Percentiles rank a stretch among this genome's conserved stretches.
Evolutionary conservation across 2,888 invertebrate species (phyloP).

Genomic region (Glyphotaelius pellucidus): DNA sequence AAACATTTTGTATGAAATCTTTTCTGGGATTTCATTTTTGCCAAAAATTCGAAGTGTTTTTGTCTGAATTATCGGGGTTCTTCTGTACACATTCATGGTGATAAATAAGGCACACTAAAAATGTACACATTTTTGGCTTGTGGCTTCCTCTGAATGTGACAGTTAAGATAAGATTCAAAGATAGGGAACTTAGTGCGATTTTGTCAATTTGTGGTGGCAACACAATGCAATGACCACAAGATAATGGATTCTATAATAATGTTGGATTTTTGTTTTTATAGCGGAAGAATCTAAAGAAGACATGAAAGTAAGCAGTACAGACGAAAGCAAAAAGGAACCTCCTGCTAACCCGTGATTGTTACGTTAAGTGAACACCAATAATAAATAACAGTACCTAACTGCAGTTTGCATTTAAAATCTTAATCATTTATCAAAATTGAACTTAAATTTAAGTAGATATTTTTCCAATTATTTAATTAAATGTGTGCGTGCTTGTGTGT

Average conservation of each 20-base stretch:
- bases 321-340: conserved; percentile 83
- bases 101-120: too few species aligned
- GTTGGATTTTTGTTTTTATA: conserved; percentile 68
- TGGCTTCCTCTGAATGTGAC: too few species aligned
- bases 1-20: too few species aligned
- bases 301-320: conserved; percentile 77
- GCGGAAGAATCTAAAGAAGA: conserved; percentile 83
- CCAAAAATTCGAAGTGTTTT: too few species aligned
- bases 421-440: conserved; percentile 48
- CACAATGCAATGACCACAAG: neutral
- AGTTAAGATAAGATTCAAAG: too few species aligned
- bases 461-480: conserved; percentile 60
- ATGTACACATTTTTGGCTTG: too few species aligned
- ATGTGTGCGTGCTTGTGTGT: conserved; percentile 55
- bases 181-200: too few species aligned
- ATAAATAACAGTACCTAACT: conserved; percentile 18
- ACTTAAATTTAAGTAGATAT: conserved; percentile 60
- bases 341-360: conserved; percentile 81
- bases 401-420: conserved; percentile 40
- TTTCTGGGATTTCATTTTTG: too few species aligned
- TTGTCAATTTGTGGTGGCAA: neutral
- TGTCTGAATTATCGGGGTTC: too few species aligned
- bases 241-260: neutral
- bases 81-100: too few species aligned
- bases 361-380: conserved; percentile 11